Evolutionary conservation across 1,140 invertebrate genomes (phyloP).

Genomic region (Olivierus martensii): DNA sequence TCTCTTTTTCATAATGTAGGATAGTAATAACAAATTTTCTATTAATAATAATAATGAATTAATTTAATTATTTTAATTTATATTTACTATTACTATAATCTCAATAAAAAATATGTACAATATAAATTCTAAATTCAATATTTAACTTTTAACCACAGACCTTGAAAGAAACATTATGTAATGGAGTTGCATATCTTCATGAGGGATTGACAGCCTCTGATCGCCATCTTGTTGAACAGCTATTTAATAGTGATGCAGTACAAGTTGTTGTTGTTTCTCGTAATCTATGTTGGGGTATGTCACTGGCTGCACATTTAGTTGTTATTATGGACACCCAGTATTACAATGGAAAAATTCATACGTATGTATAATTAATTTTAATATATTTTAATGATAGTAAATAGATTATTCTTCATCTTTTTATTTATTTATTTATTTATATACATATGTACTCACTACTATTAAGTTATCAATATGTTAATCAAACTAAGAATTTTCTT

Average conservation of each 20-base stretch:
- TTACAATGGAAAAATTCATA: slow-evolving; percentile 82
- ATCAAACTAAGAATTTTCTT: too few species aligned
- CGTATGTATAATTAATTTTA: too few species aligned
- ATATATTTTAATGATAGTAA: too few species aligned
- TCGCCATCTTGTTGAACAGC: slow-evolving; percentile 72
- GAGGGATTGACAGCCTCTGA: slow-evolving; percentile 78
- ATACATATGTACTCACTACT: too few species aligned
- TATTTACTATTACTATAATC: neutral
- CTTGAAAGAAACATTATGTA: slow-evolving; percentile 66
- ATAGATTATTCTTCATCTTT: too few species aligned
- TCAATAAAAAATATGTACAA: neutral
- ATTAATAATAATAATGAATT: too few species aligned
- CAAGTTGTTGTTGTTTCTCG: slow-evolving; percentile 82
- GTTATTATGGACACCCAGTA: slow-evolving; percentile 95
- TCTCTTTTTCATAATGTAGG: too few species aligned
- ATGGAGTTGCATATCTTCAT: slow-evolving; percentile 95
- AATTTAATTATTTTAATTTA: neutral
- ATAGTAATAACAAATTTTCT: too few species aligned
- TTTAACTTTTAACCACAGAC: slow-evolving; percentile 35
- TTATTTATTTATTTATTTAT: too few species aligned
- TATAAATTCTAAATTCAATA: slow-evolving; percentile 25
- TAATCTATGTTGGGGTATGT: slow-evolving; percentile 82
- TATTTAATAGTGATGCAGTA: slow-evolving; percentile 85
- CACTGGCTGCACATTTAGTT: slow-evolving; percentile 76
- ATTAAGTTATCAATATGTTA: too few species aligned